Evolutionary conservation across 1,140 invertebrate genomes (phyloP).

Genomic region (Bombus pascuorum): DNA sequence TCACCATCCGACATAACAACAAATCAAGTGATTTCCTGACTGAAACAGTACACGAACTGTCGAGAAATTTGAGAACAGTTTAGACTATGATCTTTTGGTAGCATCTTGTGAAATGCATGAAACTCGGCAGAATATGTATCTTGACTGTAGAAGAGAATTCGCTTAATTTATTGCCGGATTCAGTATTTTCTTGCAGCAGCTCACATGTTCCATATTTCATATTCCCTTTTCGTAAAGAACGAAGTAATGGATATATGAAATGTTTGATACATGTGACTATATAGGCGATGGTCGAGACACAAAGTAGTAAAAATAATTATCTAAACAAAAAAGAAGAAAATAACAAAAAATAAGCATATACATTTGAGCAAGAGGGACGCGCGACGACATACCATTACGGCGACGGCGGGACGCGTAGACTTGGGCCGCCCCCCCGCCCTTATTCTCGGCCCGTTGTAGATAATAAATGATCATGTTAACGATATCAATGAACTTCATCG

Average conservation of each 20-base stretch:
- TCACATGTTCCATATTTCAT: constrained; percentile 67
- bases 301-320: constrained; percentile 59
- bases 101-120: constrained; percentile 69
- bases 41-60: constrained; percentile 49
- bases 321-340: constrained; percentile 23
- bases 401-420: constrained; percentile 82
- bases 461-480: constrained; percentile 74
- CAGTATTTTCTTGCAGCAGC: constrained; percentile 78
- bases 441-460: constrained; percentile 82
- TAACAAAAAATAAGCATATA: constrained; percentile 40
- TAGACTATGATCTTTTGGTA: constrained; percentile 67
- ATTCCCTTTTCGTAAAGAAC: constrained; percentile 45
- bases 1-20: constrained; percentile 66
- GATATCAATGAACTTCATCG: constrained; percentile 65
- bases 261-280: constrained; percentile 50
- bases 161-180: constrained; percentile 82
- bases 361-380: constrained; percentile 74
- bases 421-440: constrained; percentile 81
- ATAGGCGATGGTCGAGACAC: constrained; percentile 51
- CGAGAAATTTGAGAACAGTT: constrained; percentile 70
- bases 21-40: constrained; percentile 42
- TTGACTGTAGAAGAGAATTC: constrained; percentile 67
- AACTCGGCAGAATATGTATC: constrained; percentile 67
- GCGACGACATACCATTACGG: constrained; percentile 78
- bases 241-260: constrained; percentile 43